A percentile compares a stretch with the other conserved stretches of the same genome.
Conservation (phyloP, 2,888 invertebrate genomes). For the Zeuzera pyrina region DNA sequence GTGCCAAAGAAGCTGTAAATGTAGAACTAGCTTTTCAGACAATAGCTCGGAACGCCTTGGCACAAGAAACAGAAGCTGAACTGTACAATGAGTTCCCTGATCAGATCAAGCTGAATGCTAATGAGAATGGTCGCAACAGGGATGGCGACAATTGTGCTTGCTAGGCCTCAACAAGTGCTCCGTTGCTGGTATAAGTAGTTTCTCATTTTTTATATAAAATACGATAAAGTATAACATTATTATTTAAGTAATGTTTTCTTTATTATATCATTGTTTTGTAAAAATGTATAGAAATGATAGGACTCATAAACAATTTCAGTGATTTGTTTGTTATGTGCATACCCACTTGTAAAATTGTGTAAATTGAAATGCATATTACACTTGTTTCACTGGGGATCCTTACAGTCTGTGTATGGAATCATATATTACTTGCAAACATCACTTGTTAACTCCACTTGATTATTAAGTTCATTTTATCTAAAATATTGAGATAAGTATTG, state of each 20-base stretch:
- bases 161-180: constrained; percentile 61
- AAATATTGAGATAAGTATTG: no score
- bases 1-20: constrained; percentile 98
- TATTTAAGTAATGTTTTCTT: constrained; percentile 54
- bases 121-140: constrained; percentile 80
- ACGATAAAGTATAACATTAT: constrained; percentile 53
- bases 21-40: constrained; percentile 99
- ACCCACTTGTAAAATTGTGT: no score
- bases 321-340: constrained; percentile 38
- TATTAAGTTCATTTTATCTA: no score
- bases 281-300: constrained; percentile 55
- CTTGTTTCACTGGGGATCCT: no score
- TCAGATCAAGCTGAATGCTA: constrained; percentile 89
- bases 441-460: no score
- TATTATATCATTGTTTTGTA: constrained; percentile 40
- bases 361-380: no score
- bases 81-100: constrained; percentile 98
- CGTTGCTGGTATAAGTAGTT: constrained; percentile 42
- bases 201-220: constrained; percentile 52
- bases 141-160: constrained; percentile 84
- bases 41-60: constrained; percentile 97
- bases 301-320: constrained; percentile 27
- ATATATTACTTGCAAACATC: no score
- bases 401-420: no score
- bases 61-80: constrained; percentile 93